Evolutionary conservation across 2,888 invertebrate species (phyloP), one percentile per base, ranked within the genome.

Genomic region (Lochmaea capreae): DNA sequence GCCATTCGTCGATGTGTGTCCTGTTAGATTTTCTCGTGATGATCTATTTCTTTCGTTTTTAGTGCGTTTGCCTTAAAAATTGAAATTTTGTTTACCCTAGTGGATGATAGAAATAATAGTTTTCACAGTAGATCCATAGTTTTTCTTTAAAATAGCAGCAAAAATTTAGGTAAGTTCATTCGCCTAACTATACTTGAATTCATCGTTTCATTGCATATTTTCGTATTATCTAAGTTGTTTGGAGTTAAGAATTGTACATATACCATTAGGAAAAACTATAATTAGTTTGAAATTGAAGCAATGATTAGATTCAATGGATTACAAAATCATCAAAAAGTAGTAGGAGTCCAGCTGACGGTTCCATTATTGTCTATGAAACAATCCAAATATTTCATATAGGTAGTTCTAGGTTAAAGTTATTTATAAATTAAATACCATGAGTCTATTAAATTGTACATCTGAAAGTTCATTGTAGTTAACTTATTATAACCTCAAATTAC

Each of bases 1-100:
- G 71, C 71, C 65, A 39, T 71, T 71, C 54, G 71, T 71, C 65
- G 71, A 71, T 71, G 65, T 71, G 71, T 71, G 42, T 58, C 59
- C 46, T 16, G 43, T 57, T 57, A 71, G 43, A 58, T 58, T 71
- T 65, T 61, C 62, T 39, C 16, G 52, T 65, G 42, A 26, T 57
- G 46, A 26, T 26, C 26, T 65, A 59, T 10, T 58, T 46, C 22
- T 9, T 9, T 46, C n/a, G 43, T 33, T 39, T 33, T 18, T 54
- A 52, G 14, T 54, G 14, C 46, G n/a, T 46, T 10, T 26, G 12
- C 52, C 2, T 18, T 39, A 39, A 66, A 66, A 66, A 66, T 14
- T 66, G 39, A 11, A 39, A 39, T 43, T 66, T 54, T 54, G 8
- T 39, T 26, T 33, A 33, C 11, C 11, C 33, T 6, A 65, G 57